Conservation (phyloP, 2,797 vertebrate genomes). For the Lepus oiostolus region DNA sequence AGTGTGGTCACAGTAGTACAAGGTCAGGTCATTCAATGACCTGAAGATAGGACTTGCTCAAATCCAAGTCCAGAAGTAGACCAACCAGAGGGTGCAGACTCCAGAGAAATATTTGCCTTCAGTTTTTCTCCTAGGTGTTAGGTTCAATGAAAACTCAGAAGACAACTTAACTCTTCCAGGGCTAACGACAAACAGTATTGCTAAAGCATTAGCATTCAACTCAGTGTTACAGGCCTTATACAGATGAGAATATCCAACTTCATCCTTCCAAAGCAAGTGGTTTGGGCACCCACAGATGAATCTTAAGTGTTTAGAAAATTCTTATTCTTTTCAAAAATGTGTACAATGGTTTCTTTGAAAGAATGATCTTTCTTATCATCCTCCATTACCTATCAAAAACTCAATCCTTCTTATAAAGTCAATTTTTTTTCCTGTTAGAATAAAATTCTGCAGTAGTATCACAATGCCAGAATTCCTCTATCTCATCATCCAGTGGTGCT, state of each 20-base stretch:
- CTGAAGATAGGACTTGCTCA: not conserved
- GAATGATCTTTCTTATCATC: not conserved
- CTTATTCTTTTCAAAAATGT: not conserved
- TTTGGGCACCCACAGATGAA: conserved; percentile 50
- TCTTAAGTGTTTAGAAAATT: conserved; percentile 5
- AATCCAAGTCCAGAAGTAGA: conserved; percentile 20
- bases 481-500: not conserved
- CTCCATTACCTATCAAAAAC: conserved; percentile 44
- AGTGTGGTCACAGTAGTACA: not conserved
- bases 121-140: conserved; percentile 9
- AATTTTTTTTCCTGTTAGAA: conserved; percentile 15
- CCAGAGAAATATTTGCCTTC: conserved; percentile 28
- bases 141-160: conserved; percentile 32
- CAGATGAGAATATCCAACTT: conserved; percentile 18
- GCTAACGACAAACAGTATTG: conserved; percentile 33
- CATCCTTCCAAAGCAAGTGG: conserved; percentile 57
- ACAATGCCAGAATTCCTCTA: conserved; percentile 28
- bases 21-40: not conserved
- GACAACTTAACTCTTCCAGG: conserved; percentile 20
- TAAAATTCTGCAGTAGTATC: conserved; percentile 20
- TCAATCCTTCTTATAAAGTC: conserved; percentile 20
- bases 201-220: conserved; percentile 21
- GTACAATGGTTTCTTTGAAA: conserved; percentile 49
- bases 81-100: not conserved
- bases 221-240: not conserved